Evolutionary conservation across 2,113 vertebrate species (phyloP), one percentile per base, ranked within the genome.

Genomic region (Corynorhinus townsendii): DNA sequence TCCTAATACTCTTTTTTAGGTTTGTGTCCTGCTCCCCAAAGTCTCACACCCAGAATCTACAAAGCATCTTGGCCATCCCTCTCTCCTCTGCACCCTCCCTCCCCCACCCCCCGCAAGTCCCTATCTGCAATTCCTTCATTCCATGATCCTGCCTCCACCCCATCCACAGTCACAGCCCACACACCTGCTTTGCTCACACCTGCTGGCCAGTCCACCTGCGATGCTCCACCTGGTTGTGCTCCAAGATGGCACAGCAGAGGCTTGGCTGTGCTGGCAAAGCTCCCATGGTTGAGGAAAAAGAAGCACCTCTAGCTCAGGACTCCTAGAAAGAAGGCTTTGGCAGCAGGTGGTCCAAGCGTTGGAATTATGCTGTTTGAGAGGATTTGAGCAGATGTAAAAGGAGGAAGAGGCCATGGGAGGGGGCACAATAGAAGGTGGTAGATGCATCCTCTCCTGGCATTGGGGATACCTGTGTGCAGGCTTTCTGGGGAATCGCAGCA

Each of bases 181-280:
- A 0, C 33, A 11, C 30, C 75, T 49, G 52, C n/a, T 72, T 38
- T 52, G 33, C 19, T 91, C 73, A 35, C 0, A 54, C 52, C 54
- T 85, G 38, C 75, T n/a, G 85, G 20, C 52, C 47, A 33, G 11
- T 22, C 33, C 47, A 22, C 0, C 3, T 1, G 7, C 17, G 33
- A 2, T 20, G 30, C 62, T 75, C 56, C 38, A 38, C 30, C 6
- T 26, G 47, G 15, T 8, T 76, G 4, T 24, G 43, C 43, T 71
- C 16, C 0, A 12, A 19, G 38, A 54, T 30, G 72, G 43, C 12
- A 11, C 1, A 17, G 64, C 14, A 11, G 11, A 43, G 33, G 30
- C 54, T 4, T 35, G 28, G 12, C 11, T 43, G 0, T 1, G 1
- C 30, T 7, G 28, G 33, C 5, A 26, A 3, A 72, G 38, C 1